Evolutionary conservation across 23 tunicate species (phyloP), one percentile per base, ranked within the genome.

Genomic region (Styela clava): DNA sequence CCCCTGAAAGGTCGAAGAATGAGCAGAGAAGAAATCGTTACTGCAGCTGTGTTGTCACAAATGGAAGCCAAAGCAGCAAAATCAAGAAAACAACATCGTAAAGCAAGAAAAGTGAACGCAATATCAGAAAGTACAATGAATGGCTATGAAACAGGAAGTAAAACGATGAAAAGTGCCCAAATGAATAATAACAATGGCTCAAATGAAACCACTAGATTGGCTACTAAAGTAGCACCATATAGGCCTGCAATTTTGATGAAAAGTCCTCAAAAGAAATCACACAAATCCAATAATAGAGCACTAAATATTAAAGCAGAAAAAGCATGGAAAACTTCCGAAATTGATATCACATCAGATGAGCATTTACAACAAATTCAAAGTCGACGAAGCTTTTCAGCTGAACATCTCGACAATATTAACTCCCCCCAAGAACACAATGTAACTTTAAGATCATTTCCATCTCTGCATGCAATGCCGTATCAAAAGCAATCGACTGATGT

Each of bases 11-110:
- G 65, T 29, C 23, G 81, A 26, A 51, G 81, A 1, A 52, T 44
- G 81, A 76, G 81, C 26, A 76, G 81, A 2, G 81, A 76, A 35
- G 81, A 76, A 24, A 76, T 76, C 24, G 81, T 76, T 27, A 76
- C 81, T 24, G 81, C 64, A 26, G 81, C 81, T 29, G 31, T 76
- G 0, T 2, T 76, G 16, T 76, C 81, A 0, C 81, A 76, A 76
- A 25, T 76, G 81, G 52, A 74, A 32, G 18, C 52, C 52, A 74
- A 74, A n/a, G n/a, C n/a, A n/a, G n/a, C n/a, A n/a, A 29, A 67
- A 67, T 25, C 31, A 24, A 25, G 22, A 24, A 29, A 29, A 22
- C 31, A 67, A 67, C 16, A 19, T 27, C 32, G 31, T 16, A 29
- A 67, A 29, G 19, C 32, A 67, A 18, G 23, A 67, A 67, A 67